These are phyloP conservation scores for Synaphobranchus kaupii DNA, from an alignment of 2,797 vertebrate species.

Conservation along the genomic window DNA sequence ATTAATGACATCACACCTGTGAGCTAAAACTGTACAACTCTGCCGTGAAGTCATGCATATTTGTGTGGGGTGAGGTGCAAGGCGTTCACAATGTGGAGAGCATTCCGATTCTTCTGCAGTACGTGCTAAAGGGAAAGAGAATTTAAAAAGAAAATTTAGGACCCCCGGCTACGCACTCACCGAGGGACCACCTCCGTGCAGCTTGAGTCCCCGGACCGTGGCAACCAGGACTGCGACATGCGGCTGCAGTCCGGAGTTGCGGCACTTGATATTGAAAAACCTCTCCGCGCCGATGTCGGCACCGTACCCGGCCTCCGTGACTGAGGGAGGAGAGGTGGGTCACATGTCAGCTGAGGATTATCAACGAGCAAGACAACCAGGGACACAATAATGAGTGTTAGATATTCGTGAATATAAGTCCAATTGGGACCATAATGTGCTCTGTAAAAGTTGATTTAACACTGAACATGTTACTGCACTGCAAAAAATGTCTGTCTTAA, in stretches of 20 bases:
- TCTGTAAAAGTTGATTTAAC: too few relatives aligned
- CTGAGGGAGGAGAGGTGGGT: constrained; percentile 59
- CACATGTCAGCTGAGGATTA: neutral
- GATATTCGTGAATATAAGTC: too few relatives aligned
- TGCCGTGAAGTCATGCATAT: neutral
- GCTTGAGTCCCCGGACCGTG: constrained; percentile 93
- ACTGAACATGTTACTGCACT: too few relatives aligned
- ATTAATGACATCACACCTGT: neutral
- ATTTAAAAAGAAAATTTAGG: neutral
- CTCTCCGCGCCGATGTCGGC: constrained; percentile 99
- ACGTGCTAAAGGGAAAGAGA: neutral
- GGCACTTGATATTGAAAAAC: constrained; percentile 98
- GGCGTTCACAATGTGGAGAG: neutral
- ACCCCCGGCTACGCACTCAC: constrained; percentile 67
- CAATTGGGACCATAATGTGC: too few relatives aligned
- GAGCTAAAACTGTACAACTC: neutral
- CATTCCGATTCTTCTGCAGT: neutral
- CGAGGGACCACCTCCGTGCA: constrained; percentile 94
- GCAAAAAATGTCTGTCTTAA: too few relatives aligned
- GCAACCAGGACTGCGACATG: constrained; percentile 95
- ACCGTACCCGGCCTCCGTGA: constrained; percentile 97
- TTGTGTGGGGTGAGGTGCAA: neutral
- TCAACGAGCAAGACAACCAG: neutral
- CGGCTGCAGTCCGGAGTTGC: constrained; percentile 89
- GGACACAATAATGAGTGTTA: neutral